Base-by-base conservation (phyloP, 35 echinoderm and acorn worm species). In the Eucidaris tribuloides region DNA sequence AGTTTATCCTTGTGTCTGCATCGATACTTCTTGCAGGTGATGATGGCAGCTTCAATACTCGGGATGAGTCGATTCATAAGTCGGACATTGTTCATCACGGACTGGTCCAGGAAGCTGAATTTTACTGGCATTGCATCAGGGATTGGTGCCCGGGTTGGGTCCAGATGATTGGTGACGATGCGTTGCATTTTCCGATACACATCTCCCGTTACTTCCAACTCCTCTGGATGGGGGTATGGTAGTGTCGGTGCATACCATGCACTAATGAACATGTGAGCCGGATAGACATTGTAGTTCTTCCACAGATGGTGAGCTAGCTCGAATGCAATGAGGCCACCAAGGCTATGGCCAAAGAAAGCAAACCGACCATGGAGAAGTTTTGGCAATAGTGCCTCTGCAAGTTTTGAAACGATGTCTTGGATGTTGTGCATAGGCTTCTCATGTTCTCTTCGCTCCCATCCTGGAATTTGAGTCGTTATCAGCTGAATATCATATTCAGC, bases 81-180 rank as follows among this genome's bases (percentile, higher is more conserved):
- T 19, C 86, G 90, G 9, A 83, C 50, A 62, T 89, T 86, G 68
- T 90, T 89, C 27, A 99, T 58, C 28, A 89, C 57, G 22, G 66
- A 77, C 42, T 99, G 87, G 45, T 99, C 96, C 22, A 99, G 44
- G 80, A 99, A 99, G 42, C 91, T 99, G 79, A 99, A 99, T 52
- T 91, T 92, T 4, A 92, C 89, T 0, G 89, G 89, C 22, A 88
- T 64, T 22, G 68, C 68, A 44, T 74, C 68, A 63, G 81, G 74
- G n/a, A 92, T 84, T 22, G 81, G 44, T 41, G 81, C 89, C 41
- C 42, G 65, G 27, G 62, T 86, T 56, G 68, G 80, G 81, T 57
- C 87, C 58, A 44, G 80, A 61, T 50, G 74, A 57, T 35, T 83
- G 28, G 90, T 86, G 11, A 93, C 65, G 14, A 79, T 87, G 65